Conservation (phyloP, 1,140 invertebrate species). For the Euura lappo region DNA sequence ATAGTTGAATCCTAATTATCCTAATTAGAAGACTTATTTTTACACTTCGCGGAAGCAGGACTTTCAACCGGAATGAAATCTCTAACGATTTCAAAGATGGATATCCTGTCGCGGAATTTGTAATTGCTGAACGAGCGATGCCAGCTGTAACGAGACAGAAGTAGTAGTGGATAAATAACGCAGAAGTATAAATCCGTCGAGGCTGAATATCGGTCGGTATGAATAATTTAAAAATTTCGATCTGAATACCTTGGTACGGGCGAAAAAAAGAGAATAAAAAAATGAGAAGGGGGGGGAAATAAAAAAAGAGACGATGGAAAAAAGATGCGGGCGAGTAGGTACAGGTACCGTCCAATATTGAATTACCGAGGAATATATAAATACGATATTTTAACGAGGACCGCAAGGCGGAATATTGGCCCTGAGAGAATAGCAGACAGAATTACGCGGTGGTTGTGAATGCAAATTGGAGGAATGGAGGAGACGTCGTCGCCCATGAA, state of each 20-base stretch:
- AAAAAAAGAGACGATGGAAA: no score
- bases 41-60: no score
- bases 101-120: no score
- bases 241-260: neutral
- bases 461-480: no score
- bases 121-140: no score
- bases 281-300: neutral
- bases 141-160: neutral
- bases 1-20: no score
- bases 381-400: conserved; percentile 2
- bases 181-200: neutral
- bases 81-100: no score
- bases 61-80: no score
- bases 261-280: neutral
- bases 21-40: no score
- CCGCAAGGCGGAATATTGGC: neutral
- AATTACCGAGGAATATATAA: conserved; percentile 1
- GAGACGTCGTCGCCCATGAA: no score
- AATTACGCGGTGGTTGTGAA: no score
- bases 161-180: neutral
- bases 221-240: neutral
- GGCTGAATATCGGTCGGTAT: neutral
- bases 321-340: neutral
- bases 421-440: neutral
- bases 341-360: neutral